Evolutionary conservation across 37 sponge, comb jelly and placozoan genomes (phyloP).

Genomic region (Geodia barretti): DNA sequence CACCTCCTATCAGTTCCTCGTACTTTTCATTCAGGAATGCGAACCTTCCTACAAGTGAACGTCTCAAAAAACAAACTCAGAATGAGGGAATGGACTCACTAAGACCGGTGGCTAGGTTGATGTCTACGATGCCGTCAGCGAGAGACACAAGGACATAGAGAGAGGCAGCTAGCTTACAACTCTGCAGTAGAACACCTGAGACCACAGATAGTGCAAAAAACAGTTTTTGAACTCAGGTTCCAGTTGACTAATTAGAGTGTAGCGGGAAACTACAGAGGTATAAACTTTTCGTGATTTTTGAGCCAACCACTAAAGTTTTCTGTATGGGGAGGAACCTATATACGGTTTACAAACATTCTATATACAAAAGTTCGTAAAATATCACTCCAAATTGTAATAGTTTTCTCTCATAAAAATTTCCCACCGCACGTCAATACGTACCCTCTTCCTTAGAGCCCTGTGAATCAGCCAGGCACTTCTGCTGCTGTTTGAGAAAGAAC

Average conservation of each 20-base stretch:
- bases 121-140: slow-evolving; percentile 32
- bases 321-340: too few relatives aligned
- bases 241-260: too few relatives aligned
- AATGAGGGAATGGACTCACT: slow-evolving; percentile 36
- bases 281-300: too few relatives aligned
- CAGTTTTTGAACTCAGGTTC: background rate
- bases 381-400: too few relatives aligned
- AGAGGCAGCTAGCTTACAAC: slow-evolving; percentile 46
- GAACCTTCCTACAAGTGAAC: slow-evolving; percentile 39
- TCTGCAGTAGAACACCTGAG: slow-evolving; percentile 40
- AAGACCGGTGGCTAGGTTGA: slow-evolving; percentile 42
- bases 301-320: too few relatives aligned
- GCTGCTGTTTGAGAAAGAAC: slow-evolving; percentile 72
- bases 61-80: too few relatives aligned
- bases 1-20: slow-evolving; percentile 16
- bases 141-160: slow-evolving; percentile 41
- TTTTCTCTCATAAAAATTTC: too few relatives aligned
- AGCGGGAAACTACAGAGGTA: too few relatives aligned
- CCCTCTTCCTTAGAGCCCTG: background rate
- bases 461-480: slow-evolving; percentile 42
- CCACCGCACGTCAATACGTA: too few relatives aligned
- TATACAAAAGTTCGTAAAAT: too few relatives aligned
- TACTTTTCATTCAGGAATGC: slow-evolving; percentile 44
- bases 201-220: background rate
- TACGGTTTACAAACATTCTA: too few relatives aligned